Base-by-base conservation (phyloP, 2,113 vertebrate genomes). In the Cromileptes altivelis region DNA sequence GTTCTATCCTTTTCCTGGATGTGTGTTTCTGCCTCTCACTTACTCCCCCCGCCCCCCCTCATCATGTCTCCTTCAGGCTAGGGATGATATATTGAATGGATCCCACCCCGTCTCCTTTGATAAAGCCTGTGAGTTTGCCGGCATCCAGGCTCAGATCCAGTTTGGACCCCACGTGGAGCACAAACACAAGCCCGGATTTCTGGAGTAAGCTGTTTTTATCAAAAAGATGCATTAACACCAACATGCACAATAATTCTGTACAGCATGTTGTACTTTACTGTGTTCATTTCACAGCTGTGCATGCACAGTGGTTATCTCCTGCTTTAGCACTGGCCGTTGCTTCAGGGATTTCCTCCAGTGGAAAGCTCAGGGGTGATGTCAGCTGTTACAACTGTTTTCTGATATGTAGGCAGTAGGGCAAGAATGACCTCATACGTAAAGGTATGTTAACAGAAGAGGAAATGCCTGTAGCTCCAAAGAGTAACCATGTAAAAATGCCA, bases 101-200 rank as follows among this genome's bases (percentile, higher is more conserved):
- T 99, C 98, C 85, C 98, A 99, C 88, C 98, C 98, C 0, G 98
- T 99, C 67, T 99, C 98, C 92, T 99, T 99, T 75, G 98, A 99
- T 91, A 99, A 99, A 94, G 98, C 98, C 37, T 99, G 98, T 21
- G 98, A 99, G 93, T 99, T 99, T 71, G 97, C 97, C 30, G 98
- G 97, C 67, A 98, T 99, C 90, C 98, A 99, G 95, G 97, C 97
- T 55, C 98, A 99, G 94, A 99, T 99, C 95, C 98, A 99, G 91
- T 99, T 99, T 33, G 98, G 98, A 92, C 97, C 98, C 91, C 98
- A 99, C 4, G 97, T 98, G 86, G 98, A 99, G 77, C 97, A 97
- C 94, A 99, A 99, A 94, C 98, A 99, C 95, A 99, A 99, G 90
- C 97, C 97, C 21, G 98, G 98, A 94, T 99, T 99, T 93, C 93